Evolutionary conservation across 2,888 invertebrate species (phyloP), one percentile per base, ranked within the genome.

Genomic region (Troides helena): DNA sequence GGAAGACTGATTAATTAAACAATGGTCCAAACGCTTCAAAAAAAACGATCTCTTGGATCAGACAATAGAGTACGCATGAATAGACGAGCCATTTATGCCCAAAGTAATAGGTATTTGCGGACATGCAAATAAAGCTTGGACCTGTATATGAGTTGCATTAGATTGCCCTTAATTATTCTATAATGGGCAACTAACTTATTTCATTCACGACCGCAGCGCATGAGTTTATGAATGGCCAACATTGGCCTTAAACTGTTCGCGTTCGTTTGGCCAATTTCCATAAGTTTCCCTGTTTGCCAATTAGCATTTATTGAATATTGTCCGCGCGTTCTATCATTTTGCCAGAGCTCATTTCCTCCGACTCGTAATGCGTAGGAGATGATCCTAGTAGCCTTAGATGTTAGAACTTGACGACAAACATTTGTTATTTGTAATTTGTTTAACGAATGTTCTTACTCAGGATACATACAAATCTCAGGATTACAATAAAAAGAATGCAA

Each of bases 141-240:
- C 76, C 71, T 81, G 81, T 82, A 80, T 82, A 84, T 83, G 85
- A 81, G 83, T 80, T 77, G 84, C 84, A 83, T 84, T 61, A 84
- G 83, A 56, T 85, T 85, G 87, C 81, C 85, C 81, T 84, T 88
- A 90, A 89, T 90, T 88, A 86, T 82, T 84, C 83, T 83, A 81
- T 85, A 83, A 81, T 80, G 80, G 77, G 75, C 78, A 77, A 75
- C 78, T 75, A 81, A 82, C 80, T 80, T 78, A 84, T 84, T 89
- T 87, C 92, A 92, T 92, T 92, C 92, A 92, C 90, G 90, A 92
- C 87, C 85, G 85, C 86, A 83, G 83, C 77, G 84, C 83, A 86
- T 83, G 83, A 80, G 82, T 83, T 90, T 88, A 88, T 92, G 91
- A 91, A 92, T 92, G 91, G 84, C 84, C 79, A 81, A 81, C 81